Evolutionary conservation across 1,140 invertebrate genomes (phyloP).

Genomic region (Lamellibrachia luymesi): DNA sequence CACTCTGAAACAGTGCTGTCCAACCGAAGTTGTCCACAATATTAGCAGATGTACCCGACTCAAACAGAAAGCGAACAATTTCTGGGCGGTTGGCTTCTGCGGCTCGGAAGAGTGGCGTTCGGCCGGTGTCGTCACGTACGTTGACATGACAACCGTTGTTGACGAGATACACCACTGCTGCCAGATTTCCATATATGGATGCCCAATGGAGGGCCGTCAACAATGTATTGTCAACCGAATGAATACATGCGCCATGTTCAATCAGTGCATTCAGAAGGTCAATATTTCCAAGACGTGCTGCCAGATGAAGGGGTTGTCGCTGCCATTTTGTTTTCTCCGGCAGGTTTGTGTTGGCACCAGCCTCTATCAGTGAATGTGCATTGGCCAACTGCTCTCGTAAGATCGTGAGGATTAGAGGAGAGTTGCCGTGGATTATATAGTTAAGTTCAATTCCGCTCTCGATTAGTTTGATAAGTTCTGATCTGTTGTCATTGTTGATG

Average conservation of each 20-base stretch:
- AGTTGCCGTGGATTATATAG: conserved; percentile 13
- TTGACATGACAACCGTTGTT: conserved; percentile 10
- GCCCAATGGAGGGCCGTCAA: conserved; percentile 15
- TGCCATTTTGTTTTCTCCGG: not conserved
- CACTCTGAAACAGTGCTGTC: conserved; percentile 4
- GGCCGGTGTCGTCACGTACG: not conserved
- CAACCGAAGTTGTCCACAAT: conserved; percentile 9
- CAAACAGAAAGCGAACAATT: not conserved
- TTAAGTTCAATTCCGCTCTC: not conserved
- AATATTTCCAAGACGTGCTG: not conserved
- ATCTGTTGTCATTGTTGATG: not conserved
- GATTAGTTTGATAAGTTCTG: not conserved
- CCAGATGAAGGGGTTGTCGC: conserved; percentile 11
- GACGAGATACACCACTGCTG: not conserved
- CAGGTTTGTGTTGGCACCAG: not conserved
- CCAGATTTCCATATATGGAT: not conserved
- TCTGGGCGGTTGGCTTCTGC: not conserved
- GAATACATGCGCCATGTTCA: not conserved
- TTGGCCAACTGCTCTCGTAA: not conserved
- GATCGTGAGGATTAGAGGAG: not conserved
- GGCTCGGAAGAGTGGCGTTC: conserved; percentile 10
- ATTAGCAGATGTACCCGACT: not conserved
- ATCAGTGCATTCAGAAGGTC: conserved; percentile 7
- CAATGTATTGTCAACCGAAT: not conserved
- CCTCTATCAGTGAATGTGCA: not conserved